Conservation (phyloP, 2,113 vertebrate species). For the Nothocercus julius region DNA sequence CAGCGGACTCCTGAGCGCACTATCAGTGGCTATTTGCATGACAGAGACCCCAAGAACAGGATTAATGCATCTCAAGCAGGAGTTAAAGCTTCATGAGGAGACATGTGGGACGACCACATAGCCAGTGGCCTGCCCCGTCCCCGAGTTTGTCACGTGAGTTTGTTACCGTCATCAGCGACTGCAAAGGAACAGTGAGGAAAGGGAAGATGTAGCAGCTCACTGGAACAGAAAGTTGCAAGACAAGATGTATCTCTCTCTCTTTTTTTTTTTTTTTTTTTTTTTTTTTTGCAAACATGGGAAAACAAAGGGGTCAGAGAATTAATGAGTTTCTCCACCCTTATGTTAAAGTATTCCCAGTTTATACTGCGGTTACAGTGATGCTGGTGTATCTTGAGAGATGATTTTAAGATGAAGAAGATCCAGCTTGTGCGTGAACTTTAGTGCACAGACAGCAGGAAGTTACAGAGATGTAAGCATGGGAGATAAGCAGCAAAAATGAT, state of each 20-base stretch:
- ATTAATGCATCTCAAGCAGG: neutral
- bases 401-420: conserved; percentile 18
- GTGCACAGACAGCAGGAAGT: conserved; percentile 34
- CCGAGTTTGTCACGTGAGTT: neutral
- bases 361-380: neutral
- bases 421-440: conserved; percentile 21
- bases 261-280: neutral
- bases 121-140: neutral
- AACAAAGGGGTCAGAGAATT: conserved; percentile 23
- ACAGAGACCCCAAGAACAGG: neutral
- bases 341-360: neutral
- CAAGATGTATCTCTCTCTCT: neutral
- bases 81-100: neutral
- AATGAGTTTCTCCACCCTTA: conserved; percentile 25
- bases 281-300: neutral
- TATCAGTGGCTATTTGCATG: neutral
- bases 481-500: conserved; percentile 3
- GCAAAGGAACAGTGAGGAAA: neutral
- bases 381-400: neutral
- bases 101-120: neutral
- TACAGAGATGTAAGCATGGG: conserved; percentile 29
- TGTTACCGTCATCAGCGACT: neutral
- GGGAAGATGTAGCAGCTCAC: neutral
- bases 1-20: neutral
- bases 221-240: conserved; percentile 56